Conservation (phyloP, 2,113 vertebrate genomes). For the Cynocephalus volans region DNA sequence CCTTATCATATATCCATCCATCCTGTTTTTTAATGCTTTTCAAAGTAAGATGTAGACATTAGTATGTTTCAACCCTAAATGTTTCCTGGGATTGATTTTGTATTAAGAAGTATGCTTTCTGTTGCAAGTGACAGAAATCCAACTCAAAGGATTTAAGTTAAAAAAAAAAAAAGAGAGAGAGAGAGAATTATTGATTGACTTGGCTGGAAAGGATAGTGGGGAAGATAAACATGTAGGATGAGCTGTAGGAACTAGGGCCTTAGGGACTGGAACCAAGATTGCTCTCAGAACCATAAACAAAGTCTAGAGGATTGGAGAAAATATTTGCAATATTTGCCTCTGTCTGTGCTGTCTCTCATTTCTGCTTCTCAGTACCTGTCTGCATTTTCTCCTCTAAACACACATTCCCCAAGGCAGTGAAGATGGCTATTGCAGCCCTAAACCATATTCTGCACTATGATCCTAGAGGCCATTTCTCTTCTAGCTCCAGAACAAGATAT, state of each 20-base stretch:
- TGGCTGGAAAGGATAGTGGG: not conserved
- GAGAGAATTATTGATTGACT: not conserved
- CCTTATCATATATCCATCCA: not conserved
- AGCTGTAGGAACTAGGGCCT: not conserved
- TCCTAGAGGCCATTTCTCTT: not conserved
- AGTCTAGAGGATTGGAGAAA: no score
- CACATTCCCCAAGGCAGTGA: not conserved
- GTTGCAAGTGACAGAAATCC: not conserved
- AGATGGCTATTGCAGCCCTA: not conserved
- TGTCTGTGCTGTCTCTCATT: not conserved
- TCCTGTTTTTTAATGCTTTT: conserved; percentile 22
- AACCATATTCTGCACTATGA: not conserved
- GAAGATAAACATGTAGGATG: not conserved
- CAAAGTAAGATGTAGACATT: not conserved
- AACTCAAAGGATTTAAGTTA: conserved; percentile 2
- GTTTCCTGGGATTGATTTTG: conserved; percentile 8
- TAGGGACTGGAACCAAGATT: not conserved
- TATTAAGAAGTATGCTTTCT: not conserved
- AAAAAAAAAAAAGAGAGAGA: not conserved
- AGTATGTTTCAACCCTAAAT: not conserved
- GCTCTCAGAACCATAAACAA: not conserved
- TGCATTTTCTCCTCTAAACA: not conserved
- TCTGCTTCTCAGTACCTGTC: not conserved
- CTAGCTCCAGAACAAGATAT: not conserved
- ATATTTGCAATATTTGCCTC: not conserved